Conservation (phyloP, 2,888 invertebrate genomes). For the Antitype chi region DNA sequence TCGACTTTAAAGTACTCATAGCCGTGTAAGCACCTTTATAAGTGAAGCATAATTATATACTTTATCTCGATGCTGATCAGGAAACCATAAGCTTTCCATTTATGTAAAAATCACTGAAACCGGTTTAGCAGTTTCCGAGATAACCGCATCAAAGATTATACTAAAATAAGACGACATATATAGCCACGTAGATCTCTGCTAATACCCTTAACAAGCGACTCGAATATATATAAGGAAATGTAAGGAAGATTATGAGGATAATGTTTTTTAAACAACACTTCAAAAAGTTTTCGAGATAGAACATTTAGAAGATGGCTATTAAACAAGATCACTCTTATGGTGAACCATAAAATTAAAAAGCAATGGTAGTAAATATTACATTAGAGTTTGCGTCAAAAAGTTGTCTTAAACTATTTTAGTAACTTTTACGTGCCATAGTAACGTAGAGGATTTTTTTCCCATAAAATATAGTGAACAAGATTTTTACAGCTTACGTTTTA, state of each 20-base stretch:
- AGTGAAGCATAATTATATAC: conserved; percentile 54
- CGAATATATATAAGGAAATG: conserved; percentile 28
- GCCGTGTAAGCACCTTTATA: conserved; percentile 56
- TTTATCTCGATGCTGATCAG: conserved; percentile 59
- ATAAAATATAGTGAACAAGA: conserved; percentile 33
- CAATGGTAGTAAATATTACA: conserved; percentile 71
- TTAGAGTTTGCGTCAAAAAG: conserved; percentile 65
- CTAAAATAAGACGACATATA: conserved; percentile 27
- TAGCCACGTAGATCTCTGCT: conserved; percentile 27
- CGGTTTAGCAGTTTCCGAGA: conserved; percentile 38
- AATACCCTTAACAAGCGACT: conserved; percentile 16
- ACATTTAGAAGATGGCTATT: conserved; percentile 56
- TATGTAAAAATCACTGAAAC: conserved; percentile 57
- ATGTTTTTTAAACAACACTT: conserved; percentile 39
- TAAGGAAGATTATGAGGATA: conserved; percentile 35
- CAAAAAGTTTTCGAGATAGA: conserved; percentile 43
- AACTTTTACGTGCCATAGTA: conserved; percentile 60
- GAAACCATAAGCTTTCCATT: conserved; percentile 63
- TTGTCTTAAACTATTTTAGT: conserved; percentile 66
- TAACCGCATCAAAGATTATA: conserved; percentile 43
- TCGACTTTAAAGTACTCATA: conserved; percentile 45
- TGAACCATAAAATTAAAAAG: conserved; percentile 75
- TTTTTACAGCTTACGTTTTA: conserved; percentile 41
- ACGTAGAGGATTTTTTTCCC: conserved; percentile 42
- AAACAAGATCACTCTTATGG: conserved; percentile 70